Evolutionary conservation across 2,888 invertebrate genomes (phyloP), one percentile per base, ranked within the genome.

Genomic region (Ptychoptera contaminata): DNA sequence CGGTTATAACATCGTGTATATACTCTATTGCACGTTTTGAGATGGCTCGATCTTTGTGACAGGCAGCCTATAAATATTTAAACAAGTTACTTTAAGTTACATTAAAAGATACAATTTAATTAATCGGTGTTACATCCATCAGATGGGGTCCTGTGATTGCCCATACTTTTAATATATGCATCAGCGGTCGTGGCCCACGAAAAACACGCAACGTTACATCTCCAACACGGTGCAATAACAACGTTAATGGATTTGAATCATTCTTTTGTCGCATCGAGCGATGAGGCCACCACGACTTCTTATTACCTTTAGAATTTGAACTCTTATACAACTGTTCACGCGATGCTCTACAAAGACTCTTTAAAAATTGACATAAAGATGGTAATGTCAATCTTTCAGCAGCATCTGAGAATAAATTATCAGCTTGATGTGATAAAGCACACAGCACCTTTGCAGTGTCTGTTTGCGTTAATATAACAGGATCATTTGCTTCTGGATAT

Each of bases 121-220:
- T 23, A 23, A 23, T 23, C 23, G 23, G 6, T 49, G 60, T 59
- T 54, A 83, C 84, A 75, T 94, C 91, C 78, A 93, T 91, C 45
- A 94, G 79, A 63, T 94, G 92, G 0, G 90, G 86, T 1, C 91
- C 88, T 1, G 90, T 82, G 1, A 91, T 82, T 10, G 86, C 86
- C 94, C 94, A 96, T 16, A 84, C 79, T 52, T 84, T 81, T 77
- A 96, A 85, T 43, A 91, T 79, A 59, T 96, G 96, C 37, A 92
- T 77, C 23, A 93, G 67, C 0, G 93, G 93, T 1, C 93, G 63
- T 1, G 90, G 85, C 41, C 90, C 87, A 47, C 84, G 74, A 10
- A 90, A 79, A 44, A 91, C 87, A 54, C 85, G 82, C 49, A 93
- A 67, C 53, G 92, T 82, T 0, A 92, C 85, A 60, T 91, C 91